Evolutionary conservation across 1,140 invertebrate genomes (phyloP), one percentile per base, ranked within the genome.

Genomic region (Holcopasites calliopsidis): DNA sequence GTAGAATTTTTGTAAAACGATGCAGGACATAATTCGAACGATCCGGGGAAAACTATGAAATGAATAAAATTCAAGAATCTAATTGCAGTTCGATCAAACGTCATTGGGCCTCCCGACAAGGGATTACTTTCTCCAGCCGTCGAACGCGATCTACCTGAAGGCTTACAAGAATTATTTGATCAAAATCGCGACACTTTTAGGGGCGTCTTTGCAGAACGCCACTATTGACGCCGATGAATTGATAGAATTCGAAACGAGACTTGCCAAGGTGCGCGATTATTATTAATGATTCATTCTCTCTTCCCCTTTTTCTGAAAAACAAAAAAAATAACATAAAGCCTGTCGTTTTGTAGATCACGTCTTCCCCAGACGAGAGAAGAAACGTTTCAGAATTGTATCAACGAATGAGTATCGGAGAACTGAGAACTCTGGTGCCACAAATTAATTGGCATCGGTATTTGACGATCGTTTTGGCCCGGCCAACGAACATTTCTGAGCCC

Each of bases 101-200:
- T 94, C 94, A n/a, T 92, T 98, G 78, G 97, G 97, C 26, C 92
- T 98, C 76, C 97, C 97, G 13, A 96, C 96, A 16, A 93, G 96
- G 62, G 96, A 97, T 83, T 98, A 98, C 87, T 98, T 96, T 89
- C 91, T 97, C 18, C 94, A 95, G 85, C 89, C 93, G 21, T 92
- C 92, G 1, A 96, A 96, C 84, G 91, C 92, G 73, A 91, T 94
- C 38, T 96, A 96, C 83, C 88, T 97, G 28, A 92, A 94, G 47
- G 97, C 97, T 1, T 98, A 98, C 85, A 94, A 95, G 86, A 92
- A 93, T 50, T 97, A 96, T 86, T 94, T 98, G 76, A 91, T 94
- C n/a, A 94, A 94, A 76, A 92, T 96, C 28, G 94, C 94, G 40
- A 90, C 92, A 44, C 90, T 96, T 28, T 90, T 97, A 10, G 95